Conservation (phyloP, 2,797 vertebrate species). For the Acestrorhynchus altus region DNA sequence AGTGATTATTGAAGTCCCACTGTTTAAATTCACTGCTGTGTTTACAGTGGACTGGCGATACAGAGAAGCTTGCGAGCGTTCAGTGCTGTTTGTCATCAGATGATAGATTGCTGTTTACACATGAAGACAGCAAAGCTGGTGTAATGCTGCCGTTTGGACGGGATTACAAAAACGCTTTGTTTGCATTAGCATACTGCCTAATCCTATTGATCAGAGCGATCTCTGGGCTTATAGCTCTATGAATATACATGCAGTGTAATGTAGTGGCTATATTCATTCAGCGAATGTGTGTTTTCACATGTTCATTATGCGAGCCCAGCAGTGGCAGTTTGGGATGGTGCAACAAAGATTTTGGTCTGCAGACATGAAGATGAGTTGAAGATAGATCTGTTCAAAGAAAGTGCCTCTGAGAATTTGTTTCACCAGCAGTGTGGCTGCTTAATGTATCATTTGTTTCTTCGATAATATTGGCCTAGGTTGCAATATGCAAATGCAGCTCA, state of each 20-base stretch:
- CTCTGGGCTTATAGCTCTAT: conserved; percentile 44
- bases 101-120: conserved; percentile 43
- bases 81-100: conserved; percentile 42
- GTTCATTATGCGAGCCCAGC: conserved; percentile 24
- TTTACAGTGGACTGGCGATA: conserved; percentile 24
- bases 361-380: neutral
- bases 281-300: conserved; percentile 15
- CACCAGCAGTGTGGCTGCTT: neutral
- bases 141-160: conserved; percentile 46
- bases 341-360: neutral
- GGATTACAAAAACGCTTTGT: conserved; percentile 56
- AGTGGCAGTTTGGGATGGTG: neutral
- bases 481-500: neutral
- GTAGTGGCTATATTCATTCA: conserved; percentile 40
- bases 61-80: conserved; percentile 23
- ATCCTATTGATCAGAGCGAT: conserved; percentile 50
- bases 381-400: neutral
- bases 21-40: conserved; percentile 19
- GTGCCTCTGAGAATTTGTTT: neutral
- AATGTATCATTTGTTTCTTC: neutral
- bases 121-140: conserved; percentile 27
- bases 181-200: conserved; percentile 52
- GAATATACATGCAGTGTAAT: conserved; percentile 53
- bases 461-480: neutral
- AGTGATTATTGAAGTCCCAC: conserved; percentile 4